These are phyloP conservation scores for Caenorhabditis panamensis DNA, from an alignment of 2,888 invertebrate genomes.

Conservation along the genomic window DNA sequence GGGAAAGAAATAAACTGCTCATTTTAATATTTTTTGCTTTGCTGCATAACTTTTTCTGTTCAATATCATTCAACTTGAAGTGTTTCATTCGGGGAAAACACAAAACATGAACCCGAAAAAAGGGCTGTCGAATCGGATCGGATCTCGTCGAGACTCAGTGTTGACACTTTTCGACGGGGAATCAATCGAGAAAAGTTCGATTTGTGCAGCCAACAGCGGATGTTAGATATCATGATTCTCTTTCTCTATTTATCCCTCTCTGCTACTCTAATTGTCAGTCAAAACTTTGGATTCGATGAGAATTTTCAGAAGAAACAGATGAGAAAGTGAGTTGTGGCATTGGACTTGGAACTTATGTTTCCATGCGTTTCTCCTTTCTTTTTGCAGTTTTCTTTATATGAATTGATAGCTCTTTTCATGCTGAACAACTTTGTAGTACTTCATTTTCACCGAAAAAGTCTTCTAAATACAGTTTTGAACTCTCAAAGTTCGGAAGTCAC, in stretches of 20 bases:
- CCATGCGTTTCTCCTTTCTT: too few species aligned
- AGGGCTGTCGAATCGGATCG: background rate
- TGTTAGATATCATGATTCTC: background rate
- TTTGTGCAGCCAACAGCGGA: background rate
- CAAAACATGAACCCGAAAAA: constrained; percentile 27
- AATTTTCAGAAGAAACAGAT: constrained; percentile 43
- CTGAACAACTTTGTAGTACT: too few species aligned
- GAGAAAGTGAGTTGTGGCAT: constrained; percentile 23
- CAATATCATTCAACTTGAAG: constrained; percentile 7
- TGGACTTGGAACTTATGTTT: background rate
- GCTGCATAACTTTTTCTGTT: background rate
- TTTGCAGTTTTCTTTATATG: too few species aligned
- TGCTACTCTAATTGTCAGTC: background rate
- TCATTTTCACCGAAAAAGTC: too few species aligned
- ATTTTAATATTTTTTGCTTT: constrained; percentile 5
- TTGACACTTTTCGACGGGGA: constrained; percentile 45
- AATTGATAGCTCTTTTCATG: too few species aligned
- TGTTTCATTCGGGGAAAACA: background rate
- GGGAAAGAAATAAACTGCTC: constrained; percentile 48
- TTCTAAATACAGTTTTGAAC: too few species aligned
- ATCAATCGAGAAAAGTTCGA: constrained; percentile 5
- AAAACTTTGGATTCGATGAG: constrained; percentile 45
- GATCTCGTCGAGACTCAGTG: constrained; percentile 1
- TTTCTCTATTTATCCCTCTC: background rate
- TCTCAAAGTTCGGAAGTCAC: too few species aligned